These are phyloP conservation scores for Apis florea DNA, from an alignment of 1,140 invertebrate genomes.

Conservation along the genomic window DNA sequence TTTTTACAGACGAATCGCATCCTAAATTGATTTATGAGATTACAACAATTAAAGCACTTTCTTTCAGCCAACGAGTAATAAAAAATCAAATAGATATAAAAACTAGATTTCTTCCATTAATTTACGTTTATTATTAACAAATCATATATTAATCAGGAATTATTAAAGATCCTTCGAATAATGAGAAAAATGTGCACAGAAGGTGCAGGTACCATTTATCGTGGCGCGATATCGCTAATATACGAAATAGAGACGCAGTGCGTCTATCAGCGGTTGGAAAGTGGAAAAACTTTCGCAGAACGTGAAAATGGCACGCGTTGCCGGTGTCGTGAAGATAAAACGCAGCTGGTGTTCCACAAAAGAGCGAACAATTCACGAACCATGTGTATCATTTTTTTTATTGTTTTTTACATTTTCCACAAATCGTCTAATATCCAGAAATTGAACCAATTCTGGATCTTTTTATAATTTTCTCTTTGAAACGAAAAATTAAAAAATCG, in stretches of 20 bases:
- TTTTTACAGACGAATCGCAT: too few species aligned
- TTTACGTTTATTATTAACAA: neutral
- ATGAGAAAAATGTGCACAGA: neutral
- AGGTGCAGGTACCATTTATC: neutral
- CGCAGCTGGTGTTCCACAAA: constrained; percentile 55
- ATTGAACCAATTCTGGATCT: neutral
- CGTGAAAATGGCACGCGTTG: constrained; percentile 54
- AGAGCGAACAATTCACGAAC: constrained; percentile 51
- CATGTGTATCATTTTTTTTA: too few species aligned
- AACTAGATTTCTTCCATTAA: too few species aligned
- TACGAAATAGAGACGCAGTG: constrained; percentile 33
- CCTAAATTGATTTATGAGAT: too few species aligned
- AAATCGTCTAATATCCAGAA: constrained; percentile 2
- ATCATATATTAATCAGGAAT: neutral
- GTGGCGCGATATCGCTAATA: constrained; percentile 8
- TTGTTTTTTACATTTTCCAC: constrained; percentile 7
- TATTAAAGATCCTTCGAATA: neutral
- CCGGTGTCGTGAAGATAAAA: constrained; percentile 62
- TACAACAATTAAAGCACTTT: too few species aligned
- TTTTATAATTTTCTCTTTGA: neutral
- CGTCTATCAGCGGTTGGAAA: constrained; percentile 11
- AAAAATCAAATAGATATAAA: too few species aligned
- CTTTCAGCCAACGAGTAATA: too few species aligned
- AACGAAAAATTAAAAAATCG: neutral
- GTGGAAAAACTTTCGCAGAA: constrained; percentile 29